A percentile compares a stretch with the other conserved stretches of the same genome.
Conservation (phyloP, 1,140 invertebrate genomes). For the Araneus ventricosus region DNA sequence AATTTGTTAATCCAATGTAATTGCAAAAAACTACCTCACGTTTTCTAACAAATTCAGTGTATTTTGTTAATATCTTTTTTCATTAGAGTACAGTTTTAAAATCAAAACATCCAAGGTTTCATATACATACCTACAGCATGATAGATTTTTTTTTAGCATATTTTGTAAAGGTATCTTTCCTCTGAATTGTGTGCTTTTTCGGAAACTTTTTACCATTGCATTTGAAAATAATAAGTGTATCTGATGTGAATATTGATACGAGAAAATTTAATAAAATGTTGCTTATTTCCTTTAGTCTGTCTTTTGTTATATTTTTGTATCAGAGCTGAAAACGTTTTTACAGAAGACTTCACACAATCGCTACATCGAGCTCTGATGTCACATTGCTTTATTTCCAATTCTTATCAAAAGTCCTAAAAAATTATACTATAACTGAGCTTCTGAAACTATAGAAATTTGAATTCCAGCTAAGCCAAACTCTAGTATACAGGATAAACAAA, state of each 20-base stretch:
- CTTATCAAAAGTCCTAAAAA: too few species aligned
- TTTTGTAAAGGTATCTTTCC: not conserved
- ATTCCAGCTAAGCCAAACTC: too few species aligned
- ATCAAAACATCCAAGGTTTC: not conserved
- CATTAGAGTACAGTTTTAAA: conserved; percentile 16
- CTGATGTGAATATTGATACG: conserved; percentile 7
- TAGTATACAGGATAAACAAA: too few species aligned
- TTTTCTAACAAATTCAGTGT: not conserved
- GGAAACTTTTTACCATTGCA: not conserved
- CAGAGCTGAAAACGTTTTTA: not conserved
- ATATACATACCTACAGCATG: not conserved
- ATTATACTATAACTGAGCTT: too few species aligned
- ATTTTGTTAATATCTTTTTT: conserved; percentile 21
- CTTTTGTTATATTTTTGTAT: not conserved
- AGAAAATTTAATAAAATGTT: not conserved
- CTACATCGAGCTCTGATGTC: too few species aligned
- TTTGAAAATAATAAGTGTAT: not conserved
- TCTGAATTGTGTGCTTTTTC: not conserved
- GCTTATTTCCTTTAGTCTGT: not conserved
- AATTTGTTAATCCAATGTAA: not conserved
- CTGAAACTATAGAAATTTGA: too few species aligned
- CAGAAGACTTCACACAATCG: not conserved
- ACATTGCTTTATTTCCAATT: too few species aligned
- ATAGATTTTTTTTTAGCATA: not conserved
- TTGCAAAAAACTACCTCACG: not conserved